Conservation (phyloP, 1,140 invertebrate genomes). For the Heterodera schachtii region DNA sequence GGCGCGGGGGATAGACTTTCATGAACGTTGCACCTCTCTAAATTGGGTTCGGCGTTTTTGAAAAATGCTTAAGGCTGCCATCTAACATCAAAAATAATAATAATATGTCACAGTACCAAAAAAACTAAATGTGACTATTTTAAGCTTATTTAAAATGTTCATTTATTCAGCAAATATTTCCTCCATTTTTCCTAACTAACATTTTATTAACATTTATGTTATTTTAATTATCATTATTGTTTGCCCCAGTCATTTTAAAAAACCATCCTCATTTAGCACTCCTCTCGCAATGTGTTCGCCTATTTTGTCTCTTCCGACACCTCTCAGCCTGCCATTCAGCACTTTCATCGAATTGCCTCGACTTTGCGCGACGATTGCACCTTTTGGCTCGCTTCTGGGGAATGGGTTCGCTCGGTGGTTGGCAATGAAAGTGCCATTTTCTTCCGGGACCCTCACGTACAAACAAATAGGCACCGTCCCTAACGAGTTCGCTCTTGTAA, state of each 20-base stretch:
- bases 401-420: constrained; percentile 70
- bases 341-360: constrained; percentile 73
- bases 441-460: constrained; percentile 72
- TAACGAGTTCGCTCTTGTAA: neutral
- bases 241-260: neutral
- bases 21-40: no score
- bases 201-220: no score
- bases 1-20: no score
- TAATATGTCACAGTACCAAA: no score
- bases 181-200: no score
- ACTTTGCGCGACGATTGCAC: constrained; percentile 88
- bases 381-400: constrained; percentile 90
- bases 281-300: constrained; percentile 87
- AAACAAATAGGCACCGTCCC: constrained; percentile 1
- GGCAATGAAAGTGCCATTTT: constrained; percentile 80
- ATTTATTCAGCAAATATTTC: no score
- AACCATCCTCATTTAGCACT: constrained; percentile 69
- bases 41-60: no score
- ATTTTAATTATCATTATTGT: no score
- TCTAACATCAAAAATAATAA: no score
- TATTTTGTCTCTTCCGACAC: constrained; percentile 83
- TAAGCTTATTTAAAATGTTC: no score
- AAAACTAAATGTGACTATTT: no score
- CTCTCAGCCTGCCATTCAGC: constrained; percentile 72
- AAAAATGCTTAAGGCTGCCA: no score